phyloP scores from a whole-genome alignment of 2,113 vertebrate species.

The Cinclus mexicanus region DNA sequence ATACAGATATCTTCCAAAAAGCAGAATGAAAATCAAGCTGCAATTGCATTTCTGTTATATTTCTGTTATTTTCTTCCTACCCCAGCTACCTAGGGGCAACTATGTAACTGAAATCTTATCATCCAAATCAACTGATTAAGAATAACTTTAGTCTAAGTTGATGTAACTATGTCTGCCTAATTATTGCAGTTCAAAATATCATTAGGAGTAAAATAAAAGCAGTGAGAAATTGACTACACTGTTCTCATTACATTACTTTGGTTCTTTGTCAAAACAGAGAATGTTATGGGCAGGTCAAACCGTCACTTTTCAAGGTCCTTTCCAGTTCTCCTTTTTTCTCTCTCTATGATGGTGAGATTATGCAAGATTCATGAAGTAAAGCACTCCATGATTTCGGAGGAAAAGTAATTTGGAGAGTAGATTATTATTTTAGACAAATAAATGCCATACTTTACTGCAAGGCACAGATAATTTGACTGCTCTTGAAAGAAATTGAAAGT shows the following conservation, averaged over 20 bases:
- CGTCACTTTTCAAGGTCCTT: neutral
- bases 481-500: neutral
- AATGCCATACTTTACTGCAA: neutral
- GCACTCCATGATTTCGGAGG: neutral
- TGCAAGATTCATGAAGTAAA: neutral
- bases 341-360: neutral
- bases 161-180: neutral
- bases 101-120: neutral
- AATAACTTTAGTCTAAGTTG: neutral
- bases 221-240: neutral
- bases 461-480: neutral
- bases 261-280: neutral
- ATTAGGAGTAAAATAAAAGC: neutral
- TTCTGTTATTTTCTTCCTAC: neutral
- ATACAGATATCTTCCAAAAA: neutral
- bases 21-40: neutral
- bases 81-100: neutral
- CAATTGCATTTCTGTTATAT: neutral
- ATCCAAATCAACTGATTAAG: neutral
- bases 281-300: neutral
- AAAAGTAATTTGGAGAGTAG: neutral
- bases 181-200: neutral
- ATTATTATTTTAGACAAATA: slow-evolving; percentile 24
- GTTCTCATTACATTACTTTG: neutral
- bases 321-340: neutral